Conservation (phyloP, 2,888 invertebrate genomes). For the Hemithea aestivaria region DNA sequence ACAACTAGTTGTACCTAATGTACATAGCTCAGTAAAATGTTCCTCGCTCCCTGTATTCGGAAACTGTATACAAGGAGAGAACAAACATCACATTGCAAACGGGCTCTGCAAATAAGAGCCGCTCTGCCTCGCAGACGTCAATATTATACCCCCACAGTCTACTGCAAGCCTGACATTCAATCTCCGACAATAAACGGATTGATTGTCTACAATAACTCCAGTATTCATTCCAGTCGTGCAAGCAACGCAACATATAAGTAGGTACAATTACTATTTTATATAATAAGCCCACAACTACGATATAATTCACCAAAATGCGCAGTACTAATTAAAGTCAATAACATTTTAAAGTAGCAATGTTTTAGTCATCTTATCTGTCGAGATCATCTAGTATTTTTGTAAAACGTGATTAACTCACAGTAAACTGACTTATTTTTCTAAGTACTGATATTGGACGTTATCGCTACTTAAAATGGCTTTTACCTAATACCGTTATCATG, state of each 20-base stretch:
- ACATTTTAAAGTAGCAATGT: too few relatives aligned
- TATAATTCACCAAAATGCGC: too few relatives aligned
- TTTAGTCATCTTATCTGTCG: constrained; percentile 24
- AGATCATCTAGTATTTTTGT: constrained; percentile 32
- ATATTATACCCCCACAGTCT: neutral
- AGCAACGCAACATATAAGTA: too few relatives aligned
- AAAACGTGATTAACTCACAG: constrained; percentile 36
- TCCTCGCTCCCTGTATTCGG: constrained; percentile 33
- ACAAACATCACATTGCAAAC: constrained; percentile 60
- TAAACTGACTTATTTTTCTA: constrained; percentile 37
- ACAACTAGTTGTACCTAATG: constrained; percentile 5
- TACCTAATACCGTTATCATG: constrained; percentile 50
- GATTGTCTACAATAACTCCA: constrained; percentile 13
- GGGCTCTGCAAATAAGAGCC: constrained; percentile 56
- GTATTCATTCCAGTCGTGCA: too few relatives aligned
- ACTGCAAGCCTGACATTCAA: constrained; percentile 18
- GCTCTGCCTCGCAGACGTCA: constrained; percentile 34
- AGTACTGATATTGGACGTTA: constrained; percentile 26
- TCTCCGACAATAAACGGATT: constrained; percentile 20
- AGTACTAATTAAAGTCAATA: too few relatives aligned
- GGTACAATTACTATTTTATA: too few relatives aligned
- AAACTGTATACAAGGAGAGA: constrained; percentile 41
- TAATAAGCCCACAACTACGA: too few relatives aligned
- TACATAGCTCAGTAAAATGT: constrained; percentile 37
- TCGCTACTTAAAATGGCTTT: constrained; percentile 37